Evolutionary conservation across 2,113 vertebrate species (phyloP).

Genomic region (Saguinus imperator): DNA sequence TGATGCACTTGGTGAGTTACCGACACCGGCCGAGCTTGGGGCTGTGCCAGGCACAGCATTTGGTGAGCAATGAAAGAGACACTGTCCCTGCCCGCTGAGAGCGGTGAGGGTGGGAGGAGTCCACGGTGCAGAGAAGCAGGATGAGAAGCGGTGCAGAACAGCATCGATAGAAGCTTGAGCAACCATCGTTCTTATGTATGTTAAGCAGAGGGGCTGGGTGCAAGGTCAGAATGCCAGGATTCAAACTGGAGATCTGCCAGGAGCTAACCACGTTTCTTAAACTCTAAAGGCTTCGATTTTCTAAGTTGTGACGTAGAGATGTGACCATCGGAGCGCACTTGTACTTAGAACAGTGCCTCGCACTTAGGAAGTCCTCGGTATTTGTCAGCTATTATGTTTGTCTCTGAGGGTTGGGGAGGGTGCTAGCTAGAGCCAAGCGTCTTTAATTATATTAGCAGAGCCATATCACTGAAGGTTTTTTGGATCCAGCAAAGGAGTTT

Average conservation of each 20-base stretch:
- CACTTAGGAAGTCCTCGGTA: not conserved
- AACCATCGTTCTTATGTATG: rapidly evolving
- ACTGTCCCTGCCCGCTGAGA: not conserved
- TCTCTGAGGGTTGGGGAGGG: not conserved
- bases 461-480: not conserved
- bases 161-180: not conserved
- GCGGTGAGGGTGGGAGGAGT: not conserved
- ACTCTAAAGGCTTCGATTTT: not conserved
- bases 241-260: not conserved
- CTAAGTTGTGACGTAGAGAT: not conserved
- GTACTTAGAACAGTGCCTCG: not conserved
- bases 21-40: not conserved
- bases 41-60: not conserved
- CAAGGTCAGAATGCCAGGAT: not conserved
- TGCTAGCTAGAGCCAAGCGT: not conserved
- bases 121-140: rapidly evolving
- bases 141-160: no score
- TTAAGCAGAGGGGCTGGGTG: not conserved
- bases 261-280: not conserved
- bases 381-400: not conserved
- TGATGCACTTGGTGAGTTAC: rapidly evolving
- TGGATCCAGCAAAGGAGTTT: not conserved
- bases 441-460: not conserved
- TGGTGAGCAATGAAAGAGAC: not conserved
- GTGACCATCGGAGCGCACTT: not conserved